A percentile compares a stretch with the other conserved stretches of the same genome.
phyloP scores from a whole-genome alignment of 2,113 vertebrate species.

The Raja brachyura region DNA sequence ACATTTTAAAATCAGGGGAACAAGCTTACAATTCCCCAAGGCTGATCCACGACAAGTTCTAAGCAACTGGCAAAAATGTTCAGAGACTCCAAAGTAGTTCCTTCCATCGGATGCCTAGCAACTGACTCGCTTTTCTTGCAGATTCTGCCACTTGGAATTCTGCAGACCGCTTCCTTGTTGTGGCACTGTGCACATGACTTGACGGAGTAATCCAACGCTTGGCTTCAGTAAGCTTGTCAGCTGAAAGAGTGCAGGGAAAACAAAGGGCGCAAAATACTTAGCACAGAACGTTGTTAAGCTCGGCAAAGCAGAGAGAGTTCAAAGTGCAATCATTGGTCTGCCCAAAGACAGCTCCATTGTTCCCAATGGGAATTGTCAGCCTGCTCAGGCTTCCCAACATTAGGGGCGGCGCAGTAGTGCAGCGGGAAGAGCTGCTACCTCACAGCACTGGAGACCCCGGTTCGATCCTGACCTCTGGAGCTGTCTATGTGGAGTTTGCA shows the following conservation, averaged over 20 bases:
- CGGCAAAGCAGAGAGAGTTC: not conserved
- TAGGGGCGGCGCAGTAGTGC: too few species aligned
- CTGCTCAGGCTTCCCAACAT: too few species aligned
- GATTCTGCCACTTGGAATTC: not conserved
- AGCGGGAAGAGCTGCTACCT: too few species aligned
- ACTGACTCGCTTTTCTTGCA: not conserved
- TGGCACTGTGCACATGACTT: not conserved
- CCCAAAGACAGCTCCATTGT: not conserved
- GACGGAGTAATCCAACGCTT: not conserved
- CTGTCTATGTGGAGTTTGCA: too few species aligned
- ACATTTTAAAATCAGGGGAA: not conserved
- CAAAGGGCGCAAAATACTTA: not conserved
- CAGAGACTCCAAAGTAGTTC: not conserved
- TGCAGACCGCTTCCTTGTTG: not conserved
- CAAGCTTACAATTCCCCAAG: not conserved
- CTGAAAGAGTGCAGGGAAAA: not conserved
- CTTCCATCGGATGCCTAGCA: not conserved
- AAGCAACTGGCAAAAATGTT: not conserved
- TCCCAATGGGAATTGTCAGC: not conserved
- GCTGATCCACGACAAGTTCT: not conserved
- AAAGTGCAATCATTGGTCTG: not conserved
- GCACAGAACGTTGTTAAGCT: not conserved
- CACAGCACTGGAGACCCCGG: too few species aligned
- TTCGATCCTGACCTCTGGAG: too few species aligned
- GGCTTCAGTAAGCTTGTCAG: not conserved